A percentile compares a stretch with the other conserved stretches of the same genome.
These are phyloP conservation scores for Cheilosia urbana DNA, from an alignment of 2,888 invertebrate species.

Conservation along the genomic window DNA sequence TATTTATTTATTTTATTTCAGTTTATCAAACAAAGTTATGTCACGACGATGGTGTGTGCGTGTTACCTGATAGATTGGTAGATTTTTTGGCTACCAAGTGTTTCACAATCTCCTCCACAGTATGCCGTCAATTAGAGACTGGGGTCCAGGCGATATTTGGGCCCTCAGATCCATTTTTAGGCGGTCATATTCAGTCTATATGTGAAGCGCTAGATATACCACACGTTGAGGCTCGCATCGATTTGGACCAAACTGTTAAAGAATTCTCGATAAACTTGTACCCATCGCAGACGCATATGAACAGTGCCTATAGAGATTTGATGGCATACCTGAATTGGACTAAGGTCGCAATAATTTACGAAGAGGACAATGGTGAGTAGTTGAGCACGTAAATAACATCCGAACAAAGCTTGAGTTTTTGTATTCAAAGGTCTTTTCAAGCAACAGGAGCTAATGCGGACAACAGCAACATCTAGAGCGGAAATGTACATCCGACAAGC, in stretches of 20 bases:
- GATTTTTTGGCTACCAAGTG: neutral
- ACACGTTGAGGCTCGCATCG: constrained; percentile 91
- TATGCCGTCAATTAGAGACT: constrained; percentile 87
- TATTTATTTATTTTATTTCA: too few species aligned
- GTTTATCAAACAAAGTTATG: too few species aligned
- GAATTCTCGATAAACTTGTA: constrained; percentile 95
- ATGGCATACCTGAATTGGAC: constrained; percentile 96
- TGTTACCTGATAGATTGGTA: too few species aligned
- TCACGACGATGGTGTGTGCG: too few species aligned
- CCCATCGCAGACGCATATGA: constrained; percentile 92
- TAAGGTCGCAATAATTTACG: constrained; percentile 95
- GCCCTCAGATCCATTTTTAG: constrained; percentile 92
- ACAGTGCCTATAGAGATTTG: constrained; percentile 93
- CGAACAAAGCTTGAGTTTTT: constrained; percentile 77
- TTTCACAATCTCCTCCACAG: constrained; percentile 55
- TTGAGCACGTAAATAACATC: too few species aligned
- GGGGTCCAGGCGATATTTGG: constrained; percentile 95
- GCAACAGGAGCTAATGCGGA: constrained; percentile 92
- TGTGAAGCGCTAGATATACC: constrained; percentile 96
- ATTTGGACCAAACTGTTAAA: constrained; percentile 85
- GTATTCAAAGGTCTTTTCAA: constrained; percentile 89
- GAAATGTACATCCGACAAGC: constrained; percentile 92
- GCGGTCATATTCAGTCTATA: constrained; percentile 93
- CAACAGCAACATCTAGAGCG: constrained; percentile 87
- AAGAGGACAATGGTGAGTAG: constrained; percentile 93